Evolutionary conservation across 2,113 vertebrate species (phyloP), one percentile per base, ranked within the genome.

Genomic region (Takifugu bimaculatus): DNA sequence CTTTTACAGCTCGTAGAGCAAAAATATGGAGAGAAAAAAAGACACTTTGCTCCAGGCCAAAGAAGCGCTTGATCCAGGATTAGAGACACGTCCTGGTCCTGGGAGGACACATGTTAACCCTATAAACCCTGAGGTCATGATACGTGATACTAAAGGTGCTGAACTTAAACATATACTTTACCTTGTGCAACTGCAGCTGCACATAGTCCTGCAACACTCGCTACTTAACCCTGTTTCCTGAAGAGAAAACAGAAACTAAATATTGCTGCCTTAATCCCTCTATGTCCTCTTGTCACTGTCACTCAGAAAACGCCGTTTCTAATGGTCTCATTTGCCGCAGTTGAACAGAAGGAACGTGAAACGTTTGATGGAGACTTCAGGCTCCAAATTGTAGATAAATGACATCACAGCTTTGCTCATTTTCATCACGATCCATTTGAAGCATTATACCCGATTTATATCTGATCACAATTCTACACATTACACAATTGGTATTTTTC

Each of bases 51-150:
- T 87, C 63, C 28, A 48, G 85, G 87, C 69, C 66, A 82, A 26
- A 83, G 73, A 60, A 57, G 64, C 6, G 61, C 78, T 68, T 81
- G 71, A 88, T 84, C 82, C 65, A 63, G 81, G 70, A 85, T 82
- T 75, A 83, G 62, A 87, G 76, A 78, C 72, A 59, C 45, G 25
- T 84, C 81, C 84, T 77, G 57, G 48, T 53, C 73, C 48, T 60
- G 61, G 65, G 48, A 81, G 82, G 75, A 85, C 77, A 73, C 45
- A n/a, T 7, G 77, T 90, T 83, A 88, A 85, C 81, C 77, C 60
- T 79, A 70, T 54, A 4, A 10, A 61, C 60, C 87, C 86, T 74
- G 15, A 26, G 86, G 86, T 83, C 56, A 63, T 70, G 86, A 88
- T 61, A 89, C 61, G 29, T 28, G 80, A 89, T 77, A 77, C 79